These are phyloP conservation scores for Macaca nemestrina DNA, from an alignment of 2,113 vertebrate genomes.

Conservation along the genomic window DNA sequence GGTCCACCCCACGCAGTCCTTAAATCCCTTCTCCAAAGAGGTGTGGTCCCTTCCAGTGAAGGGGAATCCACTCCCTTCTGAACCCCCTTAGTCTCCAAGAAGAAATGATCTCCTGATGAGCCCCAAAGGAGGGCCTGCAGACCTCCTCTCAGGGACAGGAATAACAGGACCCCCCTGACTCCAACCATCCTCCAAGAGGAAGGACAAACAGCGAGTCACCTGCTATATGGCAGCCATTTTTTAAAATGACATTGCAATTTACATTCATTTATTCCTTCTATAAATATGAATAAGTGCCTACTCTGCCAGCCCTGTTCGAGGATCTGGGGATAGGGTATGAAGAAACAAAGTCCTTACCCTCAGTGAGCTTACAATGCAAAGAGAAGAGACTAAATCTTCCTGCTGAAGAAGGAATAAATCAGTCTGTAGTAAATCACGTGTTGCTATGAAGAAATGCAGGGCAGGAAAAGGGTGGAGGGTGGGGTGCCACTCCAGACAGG, in stretches of 20 bases:
- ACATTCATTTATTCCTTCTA: neutral
- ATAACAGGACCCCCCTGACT: neutral
- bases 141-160: neutral
- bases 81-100: neutral
- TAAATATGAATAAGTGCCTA: neutral
- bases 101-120: neutral
- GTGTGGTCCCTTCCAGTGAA: neutral
- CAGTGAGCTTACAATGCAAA: neutral
- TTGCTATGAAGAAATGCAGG: accelerated
- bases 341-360: neutral
- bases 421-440: neutral
- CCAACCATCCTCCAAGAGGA: neutral
- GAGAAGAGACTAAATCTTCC: neutral
- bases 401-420: too few relatives aligned
- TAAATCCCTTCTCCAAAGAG: neutral
- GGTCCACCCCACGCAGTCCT: neutral
- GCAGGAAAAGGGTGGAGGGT: neutral
- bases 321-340: neutral
- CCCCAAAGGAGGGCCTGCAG: neutral
- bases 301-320: neutral
- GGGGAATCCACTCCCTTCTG: neutral
- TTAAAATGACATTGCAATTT: slow-evolving; percentile 5
- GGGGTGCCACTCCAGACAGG: neutral
- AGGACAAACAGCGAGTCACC: neutral
- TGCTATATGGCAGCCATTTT: neutral